phyloP scores from a whole-genome alignment of 2,113 vertebrate genomes.

The Otolemur garnettii region DNA sequence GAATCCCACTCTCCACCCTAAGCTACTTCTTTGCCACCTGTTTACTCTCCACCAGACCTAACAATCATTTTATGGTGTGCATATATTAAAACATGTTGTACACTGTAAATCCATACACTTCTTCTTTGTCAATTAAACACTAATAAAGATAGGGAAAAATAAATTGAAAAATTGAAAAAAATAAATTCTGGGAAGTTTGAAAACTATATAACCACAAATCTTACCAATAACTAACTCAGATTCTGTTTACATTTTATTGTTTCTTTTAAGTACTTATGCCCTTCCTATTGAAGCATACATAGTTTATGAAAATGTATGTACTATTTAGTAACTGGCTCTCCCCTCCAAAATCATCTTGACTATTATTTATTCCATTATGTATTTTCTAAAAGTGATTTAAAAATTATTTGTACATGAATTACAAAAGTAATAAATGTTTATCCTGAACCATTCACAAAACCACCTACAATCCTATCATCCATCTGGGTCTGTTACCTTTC shows the following conservation, averaged over 20 bases:
- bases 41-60: no score
- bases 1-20: no score
- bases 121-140: not conserved
- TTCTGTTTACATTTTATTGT: not conserved
- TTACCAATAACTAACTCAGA: not conserved
- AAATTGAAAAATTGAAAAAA: not conserved
- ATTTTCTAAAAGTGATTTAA: constrained; percentile 3
- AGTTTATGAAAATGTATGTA: not conserved
- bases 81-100: not conserved
- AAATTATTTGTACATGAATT: not conserved
- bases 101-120: not conserved
- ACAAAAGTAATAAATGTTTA: constrained; percentile 24
- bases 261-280: constrained; percentile 10
- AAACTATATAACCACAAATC: not conserved
- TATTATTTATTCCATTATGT: not conserved
- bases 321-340: not conserved
- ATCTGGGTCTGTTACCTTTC: not conserved
- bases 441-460: constrained; percentile 44
- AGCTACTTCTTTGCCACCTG: no score
- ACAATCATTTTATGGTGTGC: not conserved
- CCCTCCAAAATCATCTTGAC: not conserved
- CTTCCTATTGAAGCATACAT: not conserved
- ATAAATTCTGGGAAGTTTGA: not conserved
- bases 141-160: not conserved
- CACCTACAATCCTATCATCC: not conserved